Evolutionary conservation across 2,888 invertebrate species (phyloP), one percentile per base, ranked within the genome.

Genomic region (Campaea margaritaria): DNA sequence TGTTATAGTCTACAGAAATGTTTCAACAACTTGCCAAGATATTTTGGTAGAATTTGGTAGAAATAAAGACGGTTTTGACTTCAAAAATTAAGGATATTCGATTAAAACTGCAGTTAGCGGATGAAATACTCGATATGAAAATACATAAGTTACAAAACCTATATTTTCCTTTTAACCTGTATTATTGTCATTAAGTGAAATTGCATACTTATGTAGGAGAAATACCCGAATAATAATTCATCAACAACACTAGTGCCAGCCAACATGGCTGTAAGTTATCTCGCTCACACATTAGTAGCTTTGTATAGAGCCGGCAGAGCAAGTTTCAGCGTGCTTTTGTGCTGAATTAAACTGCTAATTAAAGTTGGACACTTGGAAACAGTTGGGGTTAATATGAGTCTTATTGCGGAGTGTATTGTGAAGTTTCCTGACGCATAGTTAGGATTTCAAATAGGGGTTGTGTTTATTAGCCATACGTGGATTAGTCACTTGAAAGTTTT

Each of bases 331-430:
- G 56, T 68, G 69, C 21, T 72, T 73, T 75, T 75, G 72, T 74
- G 52, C 70, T 66, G 75, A 77, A 81, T 77, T 76, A 77, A 77
- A 72, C 70, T 71, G 72, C 76, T 86, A 83, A 87, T 86, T 86
- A 85, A 84, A 85, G 73, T 82, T 78, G 69, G 68, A 27, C 70
- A 78, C 74, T 79, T 77, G 72, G 74, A 72, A 74, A 72, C 76
- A 76, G 73, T 75, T 73, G 65, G 73, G 70, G 72, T 70, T 71
- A 73, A 59, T 62, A 57, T 43, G 54, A 36, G 34, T 43, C 27
- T 3, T 21, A 21, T 21, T 21, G 44, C 21, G 34, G 15, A 14
- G 55, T 5, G 21, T 5, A 42, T 42, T 50, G 34, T 61, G n/a
- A 49, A 56, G 44, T 58, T 49, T 14, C 21, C 34, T 12, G 10